phyloP scores from a whole-genome alignment of 2,888 invertebrate species.

The Cantharis rufa region DNA sequence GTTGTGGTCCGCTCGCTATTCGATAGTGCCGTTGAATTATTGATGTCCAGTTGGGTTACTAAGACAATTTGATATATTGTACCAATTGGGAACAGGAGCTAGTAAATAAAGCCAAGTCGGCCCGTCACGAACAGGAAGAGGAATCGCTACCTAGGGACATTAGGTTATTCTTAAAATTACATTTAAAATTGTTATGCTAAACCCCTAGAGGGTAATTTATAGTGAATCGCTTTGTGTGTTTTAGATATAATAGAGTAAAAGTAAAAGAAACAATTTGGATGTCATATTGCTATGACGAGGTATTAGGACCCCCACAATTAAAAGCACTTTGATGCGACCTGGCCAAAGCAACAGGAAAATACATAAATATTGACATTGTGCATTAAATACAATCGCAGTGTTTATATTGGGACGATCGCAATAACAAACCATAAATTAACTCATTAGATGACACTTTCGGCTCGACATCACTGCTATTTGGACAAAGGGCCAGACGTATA shows the following conservation, averaged over 20 bases:
- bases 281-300: conserved; percentile 42
- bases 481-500: conserved; percentile 52
- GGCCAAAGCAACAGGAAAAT: conserved; percentile 40
- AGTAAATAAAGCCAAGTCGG: conserved; percentile 48
- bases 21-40: conserved; percentile 48
- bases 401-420: conserved; percentile 49
- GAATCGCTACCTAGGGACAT: conserved; percentile 48
- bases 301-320: conserved; percentile 39
- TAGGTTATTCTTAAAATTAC: conserved; percentile 50
- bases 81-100: conserved; percentile 51
- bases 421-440: conserved; percentile 57
- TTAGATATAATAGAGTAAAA: conserved; percentile 48
- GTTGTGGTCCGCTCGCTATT: conserved; percentile 31
- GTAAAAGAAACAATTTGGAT: conserved; percentile 38
- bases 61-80: conserved; percentile 54
- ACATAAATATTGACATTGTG: conserved; percentile 54
- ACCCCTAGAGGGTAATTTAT: conserved; percentile 34
- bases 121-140: conserved; percentile 49
- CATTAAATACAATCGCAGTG: conserved; percentile 49
- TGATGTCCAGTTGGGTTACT: conserved; percentile 50
- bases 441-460: conserved; percentile 52
- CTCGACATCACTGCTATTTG: conserved; percentile 49
- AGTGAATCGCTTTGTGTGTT: conserved; percentile 45
- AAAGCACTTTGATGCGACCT: conserved; percentile 45
- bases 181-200: conserved; percentile 49